Conservation (phyloP, 2,888 invertebrate genomes). For the Agrochola circellaris region DNA sequence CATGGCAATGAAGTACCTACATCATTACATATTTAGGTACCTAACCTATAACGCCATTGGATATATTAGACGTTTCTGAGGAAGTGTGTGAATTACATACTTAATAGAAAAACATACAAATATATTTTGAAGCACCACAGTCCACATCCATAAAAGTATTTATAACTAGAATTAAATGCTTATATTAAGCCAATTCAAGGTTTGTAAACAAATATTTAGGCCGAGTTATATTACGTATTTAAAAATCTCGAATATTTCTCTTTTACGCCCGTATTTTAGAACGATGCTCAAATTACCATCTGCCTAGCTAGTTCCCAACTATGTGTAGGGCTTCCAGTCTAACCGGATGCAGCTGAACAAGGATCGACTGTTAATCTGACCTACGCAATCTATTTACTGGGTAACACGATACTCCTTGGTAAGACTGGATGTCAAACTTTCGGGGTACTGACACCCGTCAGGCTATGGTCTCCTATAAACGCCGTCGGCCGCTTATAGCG, state of each 20-base stretch:
- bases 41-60: neutral
- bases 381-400: too few relatives aligned
- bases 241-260: neutral
- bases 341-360: too few relatives aligned
- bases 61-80: neutral
- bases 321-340: neutral
- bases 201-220: neutral
- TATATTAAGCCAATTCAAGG: conserved; percentile 1
- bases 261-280: neutral
- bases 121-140: conserved; percentile 26
- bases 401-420: too few relatives aligned
- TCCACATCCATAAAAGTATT: conserved; percentile 17
- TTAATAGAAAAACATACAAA: too few relatives aligned
- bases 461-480: too few relatives aligned
- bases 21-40: neutral
- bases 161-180: conserved; percentile 39
- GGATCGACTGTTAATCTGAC: too few relatives aligned
- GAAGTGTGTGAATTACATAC: neutral
- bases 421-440: too few relatives aligned
- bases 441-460: too few relatives aligned
- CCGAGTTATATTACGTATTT: neutral
- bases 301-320: neutral
- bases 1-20: neutral
- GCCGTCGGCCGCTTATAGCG: too few relatives aligned
- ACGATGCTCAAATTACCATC: neutral